A percentile compares a stretch with the other conserved stretches of the same genome.
Conservation (phyloP, 2,113 vertebrate species). For the Cettia cetti region DNA sequence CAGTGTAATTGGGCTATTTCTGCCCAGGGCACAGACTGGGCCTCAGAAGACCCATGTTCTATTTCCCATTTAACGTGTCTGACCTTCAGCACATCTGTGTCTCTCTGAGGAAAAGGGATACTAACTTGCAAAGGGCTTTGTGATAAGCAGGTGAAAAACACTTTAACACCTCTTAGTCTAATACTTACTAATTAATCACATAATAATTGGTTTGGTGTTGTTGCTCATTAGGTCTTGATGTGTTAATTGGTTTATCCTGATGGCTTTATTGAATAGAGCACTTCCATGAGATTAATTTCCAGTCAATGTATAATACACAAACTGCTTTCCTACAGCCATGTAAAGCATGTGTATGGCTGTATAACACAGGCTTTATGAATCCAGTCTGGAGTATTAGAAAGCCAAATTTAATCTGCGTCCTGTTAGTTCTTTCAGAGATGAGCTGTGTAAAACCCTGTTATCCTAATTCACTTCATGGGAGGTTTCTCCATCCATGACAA, state of each 20-base stretch:
- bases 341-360: not conserved
- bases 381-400: not conserved
- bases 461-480: not conserved
- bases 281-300: not conserved
- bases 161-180: not conserved
- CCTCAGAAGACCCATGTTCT: accelerated
- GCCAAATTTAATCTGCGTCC: not conserved
- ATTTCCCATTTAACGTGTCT: not conserved
- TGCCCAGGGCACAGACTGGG: not conserved
- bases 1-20: not conserved
- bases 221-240: not conserved
- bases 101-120: not conserved
- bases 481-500: not conserved
- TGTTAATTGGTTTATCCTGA: not conserved
- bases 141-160: not conserved
- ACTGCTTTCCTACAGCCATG: not conserved
- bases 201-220: not conserved
- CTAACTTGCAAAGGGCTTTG: not conserved
- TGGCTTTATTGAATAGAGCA: not conserved
- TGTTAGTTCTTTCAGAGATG: not conserved
- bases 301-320: not conserved
- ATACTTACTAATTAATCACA: not conserved
- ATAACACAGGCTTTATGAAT: not conserved
- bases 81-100: not conserved
- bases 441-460: not conserved